phyloP scores from a whole-genome alignment of 2,797 vertebrate species.

The Buphagus erythrorhynchus region DNA sequence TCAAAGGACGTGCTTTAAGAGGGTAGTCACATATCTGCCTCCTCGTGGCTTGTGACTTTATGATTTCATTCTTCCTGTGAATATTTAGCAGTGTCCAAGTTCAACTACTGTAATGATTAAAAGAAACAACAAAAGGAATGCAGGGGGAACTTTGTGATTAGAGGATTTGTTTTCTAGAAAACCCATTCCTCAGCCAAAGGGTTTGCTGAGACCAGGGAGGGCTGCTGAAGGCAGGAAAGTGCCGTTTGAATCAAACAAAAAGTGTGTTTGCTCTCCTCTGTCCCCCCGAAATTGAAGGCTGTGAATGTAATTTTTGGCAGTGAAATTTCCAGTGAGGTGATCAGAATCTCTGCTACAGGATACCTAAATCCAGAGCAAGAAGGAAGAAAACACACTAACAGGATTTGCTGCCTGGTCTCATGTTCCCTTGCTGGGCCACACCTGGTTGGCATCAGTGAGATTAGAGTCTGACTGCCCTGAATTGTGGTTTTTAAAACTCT shows the following conservation, averaged over 20 bases:
- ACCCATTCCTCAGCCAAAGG: not conserved
- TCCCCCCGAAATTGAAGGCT: not conserved
- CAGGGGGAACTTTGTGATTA: not conserved
- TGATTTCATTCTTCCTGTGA: conserved; percentile 6
- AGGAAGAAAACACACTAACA: not conserved
- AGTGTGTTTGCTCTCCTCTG: not conserved
- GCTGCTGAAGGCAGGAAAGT: not conserved
- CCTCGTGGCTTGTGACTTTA: not conserved
- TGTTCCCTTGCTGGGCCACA: not conserved
- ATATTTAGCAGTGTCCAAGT: not conserved
- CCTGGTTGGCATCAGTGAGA: not conserved
- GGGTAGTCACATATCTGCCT: conserved; percentile 29
- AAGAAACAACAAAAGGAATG: not conserved
- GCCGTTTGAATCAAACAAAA: not conserved
- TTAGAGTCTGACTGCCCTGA: not conserved
- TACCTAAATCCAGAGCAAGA: not conserved
- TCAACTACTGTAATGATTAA: not conserved
- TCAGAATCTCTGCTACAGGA: not conserved
- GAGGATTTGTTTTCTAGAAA: not conserved
- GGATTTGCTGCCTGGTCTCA: not conserved
- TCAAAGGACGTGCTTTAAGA: conserved; percentile 29
- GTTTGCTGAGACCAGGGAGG: not conserved
- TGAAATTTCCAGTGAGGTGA: not conserved
- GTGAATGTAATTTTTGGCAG: not conserved
- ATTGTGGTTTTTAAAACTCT: not conserved